Evolutionary conservation across 1,140 invertebrate genomes (phyloP).

Genomic region (Eubasilissa regina): DNA sequence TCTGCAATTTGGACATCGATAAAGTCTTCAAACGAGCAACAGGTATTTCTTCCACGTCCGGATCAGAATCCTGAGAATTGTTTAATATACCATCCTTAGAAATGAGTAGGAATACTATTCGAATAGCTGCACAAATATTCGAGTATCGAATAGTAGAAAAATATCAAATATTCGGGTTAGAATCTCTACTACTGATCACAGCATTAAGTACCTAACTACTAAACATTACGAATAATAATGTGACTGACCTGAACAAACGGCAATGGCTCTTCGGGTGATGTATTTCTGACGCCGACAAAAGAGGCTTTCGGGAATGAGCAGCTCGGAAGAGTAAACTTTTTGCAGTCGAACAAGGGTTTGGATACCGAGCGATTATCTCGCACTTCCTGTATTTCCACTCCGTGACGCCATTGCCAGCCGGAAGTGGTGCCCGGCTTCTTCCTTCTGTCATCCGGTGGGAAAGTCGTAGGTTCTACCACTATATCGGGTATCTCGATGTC

Average conservation of each 20-base stretch:
- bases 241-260: constrained; percentile 40
- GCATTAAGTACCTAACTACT: neutral
- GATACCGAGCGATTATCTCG: neutral
- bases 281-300: neutral
- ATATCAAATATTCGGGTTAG: too few species aligned
- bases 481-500: constrained; percentile 50
- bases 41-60: too few species aligned
- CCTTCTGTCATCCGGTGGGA: neutral
- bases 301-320: neutral
- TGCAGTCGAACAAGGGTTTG: constrained; percentile 4
- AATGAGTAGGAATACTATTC: too few species aligned
- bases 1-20: too few species aligned
- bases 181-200: too few species aligned
- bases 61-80: too few species aligned
- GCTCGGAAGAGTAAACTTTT: constrained; percentile 13
- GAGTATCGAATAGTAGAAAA: too few species aligned
- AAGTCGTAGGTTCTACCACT: constrained; percentile 18
- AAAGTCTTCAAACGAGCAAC: too few species aligned
- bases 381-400: neutral
- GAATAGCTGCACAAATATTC: too few species aligned
- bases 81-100: too few species aligned
- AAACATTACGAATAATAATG: neutral
- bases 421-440: constrained; percentile 48
- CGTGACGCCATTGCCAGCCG: constrained; percentile 44
- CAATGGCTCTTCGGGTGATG: constrained; percentile 5